phyloP scores from a whole-genome alignment of 2,113 vertebrate genomes.

The Reinhardtius hippoglossoides region DNA sequence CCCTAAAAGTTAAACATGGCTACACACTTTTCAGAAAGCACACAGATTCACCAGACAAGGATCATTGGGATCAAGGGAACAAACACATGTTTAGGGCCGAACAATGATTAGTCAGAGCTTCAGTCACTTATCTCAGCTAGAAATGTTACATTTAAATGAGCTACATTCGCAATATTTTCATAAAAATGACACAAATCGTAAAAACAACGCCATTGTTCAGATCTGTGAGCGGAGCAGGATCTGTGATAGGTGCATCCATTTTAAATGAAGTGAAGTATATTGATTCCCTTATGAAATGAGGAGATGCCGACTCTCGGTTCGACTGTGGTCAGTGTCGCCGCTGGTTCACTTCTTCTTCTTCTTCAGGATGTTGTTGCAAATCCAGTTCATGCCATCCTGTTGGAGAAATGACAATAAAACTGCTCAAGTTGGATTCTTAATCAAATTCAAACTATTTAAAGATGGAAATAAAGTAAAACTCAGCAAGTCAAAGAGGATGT shows the following conservation, averaged over 20 bases:
- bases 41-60: conserved; percentile 44
- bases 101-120: conserved; percentile 18
- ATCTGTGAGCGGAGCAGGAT: conserved; percentile 14
- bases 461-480: too few species aligned
- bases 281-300: conserved; percentile 1
- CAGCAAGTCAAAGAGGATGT: background rate
- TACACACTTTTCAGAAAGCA: conserved; percentile 48
- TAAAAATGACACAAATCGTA: conserved; percentile 56
- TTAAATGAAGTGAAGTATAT: background rate
- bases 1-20: conserved; percentile 37
- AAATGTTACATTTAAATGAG: conserved; percentile 10
- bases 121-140: conserved; percentile 12
- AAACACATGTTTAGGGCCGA: background rate
- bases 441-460: background rate
- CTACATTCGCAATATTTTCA: conserved; percentile 51
- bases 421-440: background rate
- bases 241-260: background rate
- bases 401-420: background rate
- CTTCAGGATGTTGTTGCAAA: conserved; percentile 89
- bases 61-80: conserved; percentile 1
- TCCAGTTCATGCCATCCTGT: conserved; percentile 94
- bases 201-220: conserved; percentile 45
- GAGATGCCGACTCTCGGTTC: conserved; percentile 2
- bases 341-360: conserved; percentile 87
- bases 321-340: background rate